These are phyloP conservation scores for Festucalex cinctus DNA, from an alignment of 2,113 vertebrate genomes.

Conservation along the genomic window DNA sequence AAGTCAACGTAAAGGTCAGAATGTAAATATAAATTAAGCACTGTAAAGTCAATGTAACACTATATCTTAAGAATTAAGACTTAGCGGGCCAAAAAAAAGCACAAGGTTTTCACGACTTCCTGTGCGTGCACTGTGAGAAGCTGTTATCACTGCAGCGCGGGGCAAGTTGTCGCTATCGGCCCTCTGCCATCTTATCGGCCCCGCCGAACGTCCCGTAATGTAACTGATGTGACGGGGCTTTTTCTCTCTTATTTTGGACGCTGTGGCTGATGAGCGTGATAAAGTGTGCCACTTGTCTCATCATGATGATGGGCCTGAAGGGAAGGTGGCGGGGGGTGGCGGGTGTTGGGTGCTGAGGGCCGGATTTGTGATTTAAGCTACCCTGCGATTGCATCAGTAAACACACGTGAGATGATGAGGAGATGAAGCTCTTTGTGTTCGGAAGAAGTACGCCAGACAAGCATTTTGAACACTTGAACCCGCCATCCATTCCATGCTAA, in stretches of 20 bases:
- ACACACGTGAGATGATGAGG: constrained; percentile 55
- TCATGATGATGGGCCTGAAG: constrained; percentile 20
- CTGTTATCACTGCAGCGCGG: constrained; percentile 52
- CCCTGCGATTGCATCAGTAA: constrained; percentile 39
- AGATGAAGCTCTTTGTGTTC: neutral
- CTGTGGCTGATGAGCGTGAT: constrained; percentile 54
- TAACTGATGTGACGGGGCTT: constrained; percentile 22
- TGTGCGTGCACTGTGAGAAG: constrained; percentile 18
- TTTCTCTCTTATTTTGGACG: constrained; percentile 33
- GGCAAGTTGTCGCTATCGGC: constrained; percentile 65
- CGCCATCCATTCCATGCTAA: no score
- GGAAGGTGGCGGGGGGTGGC: neutral
- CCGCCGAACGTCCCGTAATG: constrained; percentile 65
- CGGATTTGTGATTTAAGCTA: neutral
- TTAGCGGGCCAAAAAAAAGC: neutral
- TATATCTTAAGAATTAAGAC: no score
- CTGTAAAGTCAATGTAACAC: no score
- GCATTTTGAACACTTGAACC: no score
- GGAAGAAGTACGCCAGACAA: no score
- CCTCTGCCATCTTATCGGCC: constrained; percentile 60
- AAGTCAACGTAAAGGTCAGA: no score
- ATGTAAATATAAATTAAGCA: no score
- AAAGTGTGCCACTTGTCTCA: constrained; percentile 63
- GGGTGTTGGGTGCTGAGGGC: constrained; percentile 36
- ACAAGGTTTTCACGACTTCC: constrained; percentile 40